These are phyloP conservation scores for Tetheella fluctuosa DNA, from an alignment of 2,888 invertebrate species.

Conservation along the genomic window DNA sequence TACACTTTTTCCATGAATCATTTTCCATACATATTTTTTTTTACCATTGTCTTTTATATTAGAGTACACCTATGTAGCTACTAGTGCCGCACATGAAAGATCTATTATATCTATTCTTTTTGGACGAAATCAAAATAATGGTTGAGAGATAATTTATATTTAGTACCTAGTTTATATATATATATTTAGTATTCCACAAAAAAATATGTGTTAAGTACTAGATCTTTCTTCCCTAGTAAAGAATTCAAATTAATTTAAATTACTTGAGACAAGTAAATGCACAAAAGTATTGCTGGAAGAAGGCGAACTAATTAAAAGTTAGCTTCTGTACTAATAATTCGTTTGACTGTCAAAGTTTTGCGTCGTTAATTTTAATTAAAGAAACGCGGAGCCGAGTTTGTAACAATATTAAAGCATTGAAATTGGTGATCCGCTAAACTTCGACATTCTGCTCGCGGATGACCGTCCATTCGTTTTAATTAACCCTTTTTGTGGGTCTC, in stretches of 20 bases:
- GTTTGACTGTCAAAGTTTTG: slow-evolving; percentile 83
- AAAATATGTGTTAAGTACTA: slow-evolving; percentile 38
- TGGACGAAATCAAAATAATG: background rate
- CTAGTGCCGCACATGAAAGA: too few relatives aligned
- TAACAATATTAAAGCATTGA: slow-evolving; percentile 83
- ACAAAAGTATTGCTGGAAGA: slow-evolving; percentile 78
- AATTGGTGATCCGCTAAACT: slow-evolving; percentile 83
- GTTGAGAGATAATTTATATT: slow-evolving; percentile 17
- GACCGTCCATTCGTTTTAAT: slow-evolving; percentile 82
- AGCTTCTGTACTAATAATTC: slow-evolving; percentile 83
- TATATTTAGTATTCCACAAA: slow-evolving; percentile 35
- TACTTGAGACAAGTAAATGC: slow-evolving; percentile 73
- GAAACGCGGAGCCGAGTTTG: slow-evolving; percentile 79
- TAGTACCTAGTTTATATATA: too few relatives aligned
- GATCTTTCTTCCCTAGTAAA: slow-evolving; percentile 52
- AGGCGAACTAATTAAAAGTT: slow-evolving; percentile 83
- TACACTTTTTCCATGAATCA: slow-evolving; percentile 44
- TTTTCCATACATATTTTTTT: slow-evolving; percentile 9
- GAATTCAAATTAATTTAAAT: slow-evolving; percentile 78
- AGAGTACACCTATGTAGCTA: too few relatives aligned
- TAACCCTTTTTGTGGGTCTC: slow-evolving; percentile 74
- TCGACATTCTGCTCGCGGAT: slow-evolving; percentile 76
- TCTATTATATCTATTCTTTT: background rate
- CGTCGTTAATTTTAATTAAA: slow-evolving; percentile 85
- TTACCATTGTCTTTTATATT: background rate